Evolutionary conservation across 1,140 invertebrate genomes (phyloP).

Genomic region (Heliconius hewitsoni): DNA sequence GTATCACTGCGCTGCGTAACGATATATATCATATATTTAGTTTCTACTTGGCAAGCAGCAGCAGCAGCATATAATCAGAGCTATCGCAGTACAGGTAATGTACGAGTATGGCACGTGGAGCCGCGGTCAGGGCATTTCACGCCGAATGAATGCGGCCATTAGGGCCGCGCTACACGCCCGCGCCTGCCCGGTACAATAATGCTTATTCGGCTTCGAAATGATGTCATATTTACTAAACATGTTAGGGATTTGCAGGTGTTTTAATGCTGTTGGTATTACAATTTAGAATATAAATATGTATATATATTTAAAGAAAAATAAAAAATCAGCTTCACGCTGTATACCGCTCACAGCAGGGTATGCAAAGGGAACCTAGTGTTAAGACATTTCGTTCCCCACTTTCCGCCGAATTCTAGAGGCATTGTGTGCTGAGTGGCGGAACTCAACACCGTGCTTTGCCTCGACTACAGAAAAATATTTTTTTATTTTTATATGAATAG

Average conservation of each 20-base stretch:
- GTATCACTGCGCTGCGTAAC: neutral
- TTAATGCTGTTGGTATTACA: neutral
- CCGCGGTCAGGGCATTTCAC: slow-evolving; percentile 9
- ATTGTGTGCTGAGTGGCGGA: too few species aligned
- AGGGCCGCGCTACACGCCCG: neutral
- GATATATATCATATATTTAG: neutral
- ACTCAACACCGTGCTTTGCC: too few species aligned
- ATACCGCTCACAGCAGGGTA: too few species aligned
- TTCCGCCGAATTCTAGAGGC: too few species aligned
- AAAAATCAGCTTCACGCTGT: too few species aligned
- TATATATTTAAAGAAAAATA: too few species aligned
- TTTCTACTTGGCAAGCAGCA: neutral
- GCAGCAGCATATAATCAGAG: neutral
- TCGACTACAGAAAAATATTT: too few species aligned
- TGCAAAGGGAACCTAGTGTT: too few species aligned
- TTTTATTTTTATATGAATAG: too few species aligned
- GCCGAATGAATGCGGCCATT: neutral
- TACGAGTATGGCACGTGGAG: neutral
- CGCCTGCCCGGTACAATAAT: neutral
- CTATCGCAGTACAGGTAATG: neutral
- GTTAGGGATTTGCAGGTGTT: neutral
- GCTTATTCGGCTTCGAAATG: neutral
- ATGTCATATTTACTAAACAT: neutral
- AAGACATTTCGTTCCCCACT: too few species aligned
- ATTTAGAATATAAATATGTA: too few species aligned